A percentile compares a stretch with the other conserved stretches of the same genome.
Conservation (phyloP, 2,797 vertebrate genomes). For the Xiphorhynchus erythropygius region DNA sequence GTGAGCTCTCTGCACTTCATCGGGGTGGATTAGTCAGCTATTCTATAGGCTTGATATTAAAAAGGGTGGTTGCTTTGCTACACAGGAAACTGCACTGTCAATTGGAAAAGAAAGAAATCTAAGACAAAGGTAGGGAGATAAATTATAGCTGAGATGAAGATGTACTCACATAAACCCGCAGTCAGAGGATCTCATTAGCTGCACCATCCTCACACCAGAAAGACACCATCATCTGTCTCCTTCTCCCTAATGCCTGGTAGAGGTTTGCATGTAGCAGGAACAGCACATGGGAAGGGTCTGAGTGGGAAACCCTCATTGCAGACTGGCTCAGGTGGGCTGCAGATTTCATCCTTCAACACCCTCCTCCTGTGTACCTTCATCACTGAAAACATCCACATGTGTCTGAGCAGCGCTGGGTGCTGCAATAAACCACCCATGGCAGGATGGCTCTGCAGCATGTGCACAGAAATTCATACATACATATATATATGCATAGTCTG, state of each 20-base stretch:
- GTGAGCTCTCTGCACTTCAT: background rate
- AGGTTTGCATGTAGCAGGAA: background rate
- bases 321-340: background rate
- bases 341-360: background rate
- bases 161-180: background rate
- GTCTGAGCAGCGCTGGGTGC: background rate
- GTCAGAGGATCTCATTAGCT: background rate
- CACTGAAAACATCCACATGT: rapidly evolving
- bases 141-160: background rate
- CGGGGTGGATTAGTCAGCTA: constrained; percentile 10
- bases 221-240: background rate
- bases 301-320: background rate
- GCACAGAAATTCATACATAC: background rate
- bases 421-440: rapidly evolving
- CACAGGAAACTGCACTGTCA: background rate
- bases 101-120: background rate
- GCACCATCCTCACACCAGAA: background rate
- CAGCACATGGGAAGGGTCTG: rapidly evolving
- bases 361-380: background rate
- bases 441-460: background rate
- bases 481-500: rapidly evolving
- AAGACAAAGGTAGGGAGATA: background rate
- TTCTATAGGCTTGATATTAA: background rate
- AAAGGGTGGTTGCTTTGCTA: background rate
- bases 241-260: background rate